Percentiles rank a stretch among this genome's conserved stretches.
These are phyloP conservation scores for Arothron firmamentum DNA, from an alignment of 2,113 vertebrate species.

Conservation along the genomic window DNA sequence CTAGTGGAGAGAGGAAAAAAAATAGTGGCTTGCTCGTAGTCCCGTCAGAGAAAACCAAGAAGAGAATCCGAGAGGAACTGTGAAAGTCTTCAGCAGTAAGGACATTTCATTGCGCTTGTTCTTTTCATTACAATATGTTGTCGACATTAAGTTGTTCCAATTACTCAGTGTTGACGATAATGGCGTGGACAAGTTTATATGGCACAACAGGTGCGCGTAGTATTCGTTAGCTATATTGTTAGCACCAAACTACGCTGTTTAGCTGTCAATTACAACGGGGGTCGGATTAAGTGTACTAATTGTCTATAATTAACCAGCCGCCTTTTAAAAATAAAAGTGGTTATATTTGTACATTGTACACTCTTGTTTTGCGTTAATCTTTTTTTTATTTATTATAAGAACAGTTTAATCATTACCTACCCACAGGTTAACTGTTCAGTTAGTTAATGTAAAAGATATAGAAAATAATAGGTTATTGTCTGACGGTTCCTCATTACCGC, in stretches of 20 bases:
- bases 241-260: neutral
- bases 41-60: constrained; percentile 3
- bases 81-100: constrained; percentile 21
- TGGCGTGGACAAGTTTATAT: too few species aligned
- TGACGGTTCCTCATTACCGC: neutral
- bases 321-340: neutral
- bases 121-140: neutral
- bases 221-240: constrained; percentile 29
- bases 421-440: neutral
- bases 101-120: too few species aligned
- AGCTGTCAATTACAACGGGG: neutral
- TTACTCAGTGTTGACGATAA: neutral
- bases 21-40: neutral
- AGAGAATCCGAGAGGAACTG: neutral
- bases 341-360: too few species aligned
- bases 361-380: neutral
- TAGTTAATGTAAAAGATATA: neutral
- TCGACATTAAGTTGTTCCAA: neutral
- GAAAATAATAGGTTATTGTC: neutral
- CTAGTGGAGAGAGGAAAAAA: neutral
- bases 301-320: neutral
- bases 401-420: too few species aligned
- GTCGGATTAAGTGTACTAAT: neutral
- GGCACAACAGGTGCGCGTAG: constrained; percentile 51
- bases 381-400: neutral